Conservation (phyloP, 2,113 vertebrate species). For the Carollia perspicillata region DNA sequence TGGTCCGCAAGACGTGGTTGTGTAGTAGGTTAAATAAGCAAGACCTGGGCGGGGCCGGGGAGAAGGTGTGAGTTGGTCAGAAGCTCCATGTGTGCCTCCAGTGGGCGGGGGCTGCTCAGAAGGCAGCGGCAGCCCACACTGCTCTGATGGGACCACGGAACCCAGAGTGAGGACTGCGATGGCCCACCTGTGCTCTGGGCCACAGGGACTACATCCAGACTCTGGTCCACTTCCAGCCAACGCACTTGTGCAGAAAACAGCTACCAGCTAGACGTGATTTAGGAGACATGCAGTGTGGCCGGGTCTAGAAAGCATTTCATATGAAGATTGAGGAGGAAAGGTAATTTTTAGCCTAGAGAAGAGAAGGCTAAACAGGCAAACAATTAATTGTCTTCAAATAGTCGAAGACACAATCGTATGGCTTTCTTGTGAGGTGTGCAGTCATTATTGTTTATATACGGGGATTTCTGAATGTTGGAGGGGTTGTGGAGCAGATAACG, state of each 20-base stretch:
- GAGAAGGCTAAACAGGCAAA: background rate
- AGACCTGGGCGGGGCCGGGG: background rate
- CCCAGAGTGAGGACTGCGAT: background rate
- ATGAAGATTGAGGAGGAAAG: background rate
- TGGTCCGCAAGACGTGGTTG: background rate
- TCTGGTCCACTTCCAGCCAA: background rate
- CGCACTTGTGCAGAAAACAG: background rate
- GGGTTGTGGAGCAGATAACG: background rate
- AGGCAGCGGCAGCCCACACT: background rate
- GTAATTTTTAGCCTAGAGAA: background rate
- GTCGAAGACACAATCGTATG: background rate
- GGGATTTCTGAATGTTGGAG: background rate
- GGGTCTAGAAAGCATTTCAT: background rate
- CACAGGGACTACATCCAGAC: background rate
- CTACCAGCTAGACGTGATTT: background rate
- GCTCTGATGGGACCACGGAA: background rate
- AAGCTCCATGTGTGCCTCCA: background rate
- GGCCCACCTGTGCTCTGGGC: accelerated
- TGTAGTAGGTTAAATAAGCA: background rate
- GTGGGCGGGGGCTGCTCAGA: background rate
- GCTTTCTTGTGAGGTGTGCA: background rate
- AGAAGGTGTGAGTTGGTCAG: background rate
- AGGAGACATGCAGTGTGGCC: background rate
- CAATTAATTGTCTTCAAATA: background rate
- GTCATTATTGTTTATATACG: background rate